A percentile compares a stretch with the other conserved stretches of the same genome.
Evolutionary conservation across 2,888 invertebrate genomes (phyloP).

Genomic region (Empis livida): DNA sequence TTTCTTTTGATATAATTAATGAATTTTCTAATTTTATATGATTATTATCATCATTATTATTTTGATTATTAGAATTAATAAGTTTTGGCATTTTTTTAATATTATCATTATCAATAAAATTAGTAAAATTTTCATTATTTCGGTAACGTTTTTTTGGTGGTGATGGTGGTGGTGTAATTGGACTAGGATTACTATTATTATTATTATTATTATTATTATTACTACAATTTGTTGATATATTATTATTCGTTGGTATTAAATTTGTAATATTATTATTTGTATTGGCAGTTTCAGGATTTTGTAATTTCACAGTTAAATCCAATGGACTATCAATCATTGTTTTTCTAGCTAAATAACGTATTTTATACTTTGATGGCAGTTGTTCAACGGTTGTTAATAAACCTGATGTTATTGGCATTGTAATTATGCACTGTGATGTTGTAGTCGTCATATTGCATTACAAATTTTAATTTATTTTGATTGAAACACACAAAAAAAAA

Average conservation of each 20-base stretch:
- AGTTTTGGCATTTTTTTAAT: not conserved
- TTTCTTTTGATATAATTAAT: not conserved
- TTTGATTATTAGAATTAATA: not conserved
- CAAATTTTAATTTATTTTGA: no score
- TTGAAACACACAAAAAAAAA: no score
- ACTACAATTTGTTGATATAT: no score
- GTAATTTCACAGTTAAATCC: constrained; percentile 53
- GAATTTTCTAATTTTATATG: not conserved
- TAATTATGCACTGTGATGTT: no score
- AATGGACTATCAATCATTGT: constrained; percentile 42
- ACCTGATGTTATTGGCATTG: constrained; percentile 22
- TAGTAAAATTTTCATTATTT: constrained; percentile 6
- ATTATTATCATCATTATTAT: not conserved
- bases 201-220: no score
- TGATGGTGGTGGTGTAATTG: constrained; percentile 67
- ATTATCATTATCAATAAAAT: constrained; percentile 1
- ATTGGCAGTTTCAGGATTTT: constrained; percentile 7
- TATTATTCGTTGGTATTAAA: not conserved
- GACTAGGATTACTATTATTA: constrained; percentile 19
- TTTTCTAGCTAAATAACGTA: constrained; percentile 29
- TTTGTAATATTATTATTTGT: not conserved
- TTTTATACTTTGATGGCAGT: constrained; percentile 34
- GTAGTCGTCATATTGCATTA: no score
- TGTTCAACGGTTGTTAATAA: constrained; percentile 35
- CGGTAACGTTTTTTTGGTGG: constrained; percentile 42